phyloP scores from a whole-genome alignment of 2,113 vertebrate genomes.

The Limanda limanda region DNA sequence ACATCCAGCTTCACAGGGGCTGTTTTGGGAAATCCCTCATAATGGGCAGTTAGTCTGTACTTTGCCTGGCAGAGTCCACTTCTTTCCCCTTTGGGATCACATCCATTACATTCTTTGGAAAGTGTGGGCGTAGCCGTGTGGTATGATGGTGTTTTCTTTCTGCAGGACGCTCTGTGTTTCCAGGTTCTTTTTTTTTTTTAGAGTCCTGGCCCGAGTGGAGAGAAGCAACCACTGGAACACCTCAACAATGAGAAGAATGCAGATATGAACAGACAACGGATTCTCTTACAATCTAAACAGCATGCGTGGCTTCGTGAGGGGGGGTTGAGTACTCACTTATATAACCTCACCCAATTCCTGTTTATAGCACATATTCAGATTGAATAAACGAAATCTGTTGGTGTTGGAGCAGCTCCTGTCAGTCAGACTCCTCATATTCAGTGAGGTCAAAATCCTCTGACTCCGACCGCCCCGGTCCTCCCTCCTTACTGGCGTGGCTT shows the following conservation, averaged over 20 bases:
- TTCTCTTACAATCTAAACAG: constrained; percentile 30
- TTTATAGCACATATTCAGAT: constrained; percentile 21
- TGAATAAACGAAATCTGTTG: constrained; percentile 22
- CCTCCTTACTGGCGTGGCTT: constrained; percentile 45
- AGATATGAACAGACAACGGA: constrained; percentile 58
- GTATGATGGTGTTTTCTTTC: constrained; percentile 73
- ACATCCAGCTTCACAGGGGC: constrained; percentile 59
- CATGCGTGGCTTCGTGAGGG: not conserved
- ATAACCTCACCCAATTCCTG: not conserved
- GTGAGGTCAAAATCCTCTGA: constrained; percentile 42
- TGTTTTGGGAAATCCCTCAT: constrained; percentile 79
- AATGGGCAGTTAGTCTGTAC: constrained; percentile 68
- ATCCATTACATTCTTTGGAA: constrained; percentile 79
- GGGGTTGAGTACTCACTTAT: not conserved
- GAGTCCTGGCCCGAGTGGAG: constrained; percentile 52
- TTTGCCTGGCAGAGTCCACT: constrained; percentile 67
- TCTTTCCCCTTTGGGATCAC: constrained; percentile 68
- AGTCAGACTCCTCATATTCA: constrained; percentile 30
- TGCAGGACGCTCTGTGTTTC: constrained; percentile 59
- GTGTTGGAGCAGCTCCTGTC: constrained; percentile 7
- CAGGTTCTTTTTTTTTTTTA: constrained; percentile 62
- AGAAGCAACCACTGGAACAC: constrained; percentile 62
- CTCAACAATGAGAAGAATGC: constrained; percentile 67
- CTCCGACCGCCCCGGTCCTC: constrained; percentile 22
- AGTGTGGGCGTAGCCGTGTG: constrained; percentile 73